Evolutionary conservation across 1,140 invertebrate species (phyloP), one percentile per base, ranked within the genome.

Genomic region (Parasteatoda tepidariorum): DNA sequence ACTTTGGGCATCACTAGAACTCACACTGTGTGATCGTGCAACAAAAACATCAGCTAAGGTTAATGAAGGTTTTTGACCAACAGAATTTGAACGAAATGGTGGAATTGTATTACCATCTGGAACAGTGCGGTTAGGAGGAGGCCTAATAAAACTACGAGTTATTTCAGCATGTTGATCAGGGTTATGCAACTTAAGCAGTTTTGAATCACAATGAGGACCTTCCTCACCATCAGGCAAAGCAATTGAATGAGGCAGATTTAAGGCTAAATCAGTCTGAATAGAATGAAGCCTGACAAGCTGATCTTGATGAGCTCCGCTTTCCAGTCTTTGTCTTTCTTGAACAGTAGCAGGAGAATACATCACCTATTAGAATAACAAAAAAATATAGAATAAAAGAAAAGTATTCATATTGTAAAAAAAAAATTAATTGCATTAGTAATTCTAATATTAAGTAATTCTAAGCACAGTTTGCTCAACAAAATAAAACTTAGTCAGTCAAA

Each of bases 171-270:
- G 91, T 91, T 92, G 88, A 41, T 92, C 92, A 75, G 90, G 89
- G 88, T 92, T 92, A 78, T 91, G 90, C 87, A 92, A 90, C 85
- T 93, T 92, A 83, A 93, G 88, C 85, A 91, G 90, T 82, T 91
- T 90, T 81, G 92, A 91, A 85, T 90, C 90, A 70, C 90, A 89
- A 86, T 92, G 93, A n/a, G 92, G 92, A 34, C 91, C 90, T 85
- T 93, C 93, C 87, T 94, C 93, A 67, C 93, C 93, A 88, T 94
- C 93, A 31, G 93, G 93, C 87, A 93, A 89, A 78, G 92, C 90
- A 85, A 93, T 91, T 85, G 91, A 91, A 78, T 92, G 92, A 76
- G 93, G 93, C 85, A 93, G 88, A 86, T 92, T 92, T 86, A 93
- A 89, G 84, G 91, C 90, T 84, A 92, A 89, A 88, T 93, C 92